Conservation (phyloP, 2,797 vertebrate species). For the Squalus acanthias region DNA sequence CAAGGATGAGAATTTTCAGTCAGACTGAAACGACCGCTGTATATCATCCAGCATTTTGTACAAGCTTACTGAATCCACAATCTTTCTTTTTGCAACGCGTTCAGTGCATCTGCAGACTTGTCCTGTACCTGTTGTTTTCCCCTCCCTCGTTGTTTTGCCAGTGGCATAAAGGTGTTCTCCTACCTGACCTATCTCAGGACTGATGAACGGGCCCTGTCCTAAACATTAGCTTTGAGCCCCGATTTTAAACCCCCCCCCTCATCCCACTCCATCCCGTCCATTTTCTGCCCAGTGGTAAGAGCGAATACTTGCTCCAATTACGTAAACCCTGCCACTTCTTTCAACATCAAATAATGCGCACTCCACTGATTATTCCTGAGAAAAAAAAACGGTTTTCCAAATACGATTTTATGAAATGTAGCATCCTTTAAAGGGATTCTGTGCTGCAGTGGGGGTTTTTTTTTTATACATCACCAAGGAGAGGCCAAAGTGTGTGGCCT, state of each 20-base stretch:
- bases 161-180: background rate
- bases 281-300: background rate
- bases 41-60: background rate
- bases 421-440: background rate
- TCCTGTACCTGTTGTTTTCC: background rate
- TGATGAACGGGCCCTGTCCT: background rate
- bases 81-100: background rate
- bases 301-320: background rate
- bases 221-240: background rate
- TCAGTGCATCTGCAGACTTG: background rate
- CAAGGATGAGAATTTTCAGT: too few relatives aligned
- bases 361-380: background rate
- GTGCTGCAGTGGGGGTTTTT: background rate
- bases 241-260: background rate
- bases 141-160: background rate
- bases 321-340: background rate
- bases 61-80: background rate
- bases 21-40: background rate
- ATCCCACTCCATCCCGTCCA: background rate
- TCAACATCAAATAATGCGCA: background rate
- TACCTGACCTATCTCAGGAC: background rate
- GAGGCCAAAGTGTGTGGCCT: background rate
- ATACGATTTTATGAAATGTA: background rate
- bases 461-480: background rate
- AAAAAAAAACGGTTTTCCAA: background rate